phyloP scores from a whole-genome alignment of 2,888 invertebrate species.

The Cosmia trapezina region DNA sequence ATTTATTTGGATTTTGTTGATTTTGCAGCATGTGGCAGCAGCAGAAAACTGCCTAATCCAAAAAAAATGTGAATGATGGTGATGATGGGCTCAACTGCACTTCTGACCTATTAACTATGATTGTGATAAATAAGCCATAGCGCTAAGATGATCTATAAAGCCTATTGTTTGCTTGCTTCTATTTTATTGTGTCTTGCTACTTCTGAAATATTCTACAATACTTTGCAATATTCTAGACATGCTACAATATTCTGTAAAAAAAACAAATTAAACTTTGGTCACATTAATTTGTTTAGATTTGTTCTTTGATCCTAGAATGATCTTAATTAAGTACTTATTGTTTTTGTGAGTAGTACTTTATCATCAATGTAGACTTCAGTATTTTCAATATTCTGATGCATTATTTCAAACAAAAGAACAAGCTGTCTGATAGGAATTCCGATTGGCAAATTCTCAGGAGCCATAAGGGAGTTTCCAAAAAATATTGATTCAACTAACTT shows the following conservation, averaged over 20 bases:
- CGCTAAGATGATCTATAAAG: not conserved
- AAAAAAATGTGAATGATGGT: not conserved
- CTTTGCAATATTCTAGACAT: not conserved
- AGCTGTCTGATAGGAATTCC: too few relatives aligned
- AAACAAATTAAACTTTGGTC: not conserved
- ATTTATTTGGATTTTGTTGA: too few relatives aligned
- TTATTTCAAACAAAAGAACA: not conserved
- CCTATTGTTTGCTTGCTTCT: not conserved
- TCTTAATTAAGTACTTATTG: too few relatives aligned
- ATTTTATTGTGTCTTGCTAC: not conserved
- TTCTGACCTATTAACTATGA: not conserved
- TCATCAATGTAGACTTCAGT: too few relatives aligned
- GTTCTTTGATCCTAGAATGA: not conserved
- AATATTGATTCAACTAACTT: too few relatives aligned
- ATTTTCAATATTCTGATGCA: not conserved
- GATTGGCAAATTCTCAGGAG: too few relatives aligned
- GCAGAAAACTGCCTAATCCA: too few relatives aligned
- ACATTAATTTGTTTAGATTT: not conserved
- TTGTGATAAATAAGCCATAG: not conserved
- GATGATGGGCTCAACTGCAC: too few relatives aligned
- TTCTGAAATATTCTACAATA: not conserved
- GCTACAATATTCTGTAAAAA: not conserved
- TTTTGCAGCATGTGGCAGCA: too few relatives aligned
- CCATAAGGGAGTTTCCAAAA: too few relatives aligned
- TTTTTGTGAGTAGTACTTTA: not conserved